Conservation (phyloP, 2,113 vertebrate species). For the Plestiodon gilberti region DNA sequence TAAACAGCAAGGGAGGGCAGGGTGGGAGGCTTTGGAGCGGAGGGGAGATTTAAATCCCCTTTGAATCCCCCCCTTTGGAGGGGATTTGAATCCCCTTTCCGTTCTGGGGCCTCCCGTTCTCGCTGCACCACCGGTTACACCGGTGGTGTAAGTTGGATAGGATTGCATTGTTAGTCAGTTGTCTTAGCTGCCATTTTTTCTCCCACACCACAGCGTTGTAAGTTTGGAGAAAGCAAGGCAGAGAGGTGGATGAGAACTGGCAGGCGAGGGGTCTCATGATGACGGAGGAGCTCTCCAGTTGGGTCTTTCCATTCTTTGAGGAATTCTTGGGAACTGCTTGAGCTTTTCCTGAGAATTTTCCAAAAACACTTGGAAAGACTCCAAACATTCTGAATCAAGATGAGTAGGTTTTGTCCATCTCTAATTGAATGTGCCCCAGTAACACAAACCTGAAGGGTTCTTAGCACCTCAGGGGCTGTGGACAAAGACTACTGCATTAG, state of each 20-base stretch:
- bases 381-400: too few relatives aligned
- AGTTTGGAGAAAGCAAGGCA: background rate
- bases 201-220: background rate
- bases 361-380: background rate
- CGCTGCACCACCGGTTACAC: too few relatives aligned
- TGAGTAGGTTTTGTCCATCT: background rate
- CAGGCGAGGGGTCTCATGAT: background rate
- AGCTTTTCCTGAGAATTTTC: background rate
- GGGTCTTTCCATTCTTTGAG: background rate
- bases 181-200: background rate
- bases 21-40: too few relatives aligned
- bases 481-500: background rate
- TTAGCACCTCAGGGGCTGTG: background rate
- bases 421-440: background rate
- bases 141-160: too few relatives aligned
- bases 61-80: too few relatives aligned
- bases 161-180: too few relatives aligned
- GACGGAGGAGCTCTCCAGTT: background rate
- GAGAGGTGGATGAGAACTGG: background rate
- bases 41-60: too few relatives aligned
- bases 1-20: too few relatives aligned
- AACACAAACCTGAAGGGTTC: background rate
- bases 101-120: too few relatives aligned
- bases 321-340: background rate
- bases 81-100: too few relatives aligned